These are phyloP conservation scores for Melanchra persicariae DNA, from an alignment of 2,888 invertebrate species.

Conservation along the genomic window DNA sequence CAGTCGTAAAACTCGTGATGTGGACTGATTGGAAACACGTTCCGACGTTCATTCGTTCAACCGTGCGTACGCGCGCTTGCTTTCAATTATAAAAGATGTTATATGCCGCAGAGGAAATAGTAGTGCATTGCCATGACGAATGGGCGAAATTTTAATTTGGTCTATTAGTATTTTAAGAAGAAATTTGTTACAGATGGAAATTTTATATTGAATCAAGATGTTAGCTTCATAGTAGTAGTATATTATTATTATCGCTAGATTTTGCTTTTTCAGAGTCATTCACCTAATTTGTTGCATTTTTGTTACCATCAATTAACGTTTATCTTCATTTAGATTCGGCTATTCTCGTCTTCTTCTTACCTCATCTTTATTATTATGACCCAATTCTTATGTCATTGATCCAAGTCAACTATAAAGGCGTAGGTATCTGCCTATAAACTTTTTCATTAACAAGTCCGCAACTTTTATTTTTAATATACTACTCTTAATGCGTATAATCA, in stretches of 20 bases:
- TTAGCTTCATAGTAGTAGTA: not conserved
- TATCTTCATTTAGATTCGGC: not conserved
- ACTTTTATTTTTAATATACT: conserved; percentile 29
- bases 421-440: conserved; percentile 7
- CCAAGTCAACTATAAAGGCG: conserved; percentile 3
- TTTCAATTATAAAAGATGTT: conserved; percentile 86
- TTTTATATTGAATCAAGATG: conserved; percentile 34
- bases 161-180: conserved; percentile 18
- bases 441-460: conserved; percentile 21
- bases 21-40: conserved; percentile 87
- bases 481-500: conserved; percentile 47
- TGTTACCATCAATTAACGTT: not conserved
- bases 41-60: conserved; percentile 78
- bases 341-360: not conserved
- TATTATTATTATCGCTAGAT: not conserved
- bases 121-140: conserved; percentile 66
- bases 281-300: not conserved
- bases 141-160: conserved; percentile 37
- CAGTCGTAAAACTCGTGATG: conserved; percentile 86
- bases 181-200: conserved; percentile 5
- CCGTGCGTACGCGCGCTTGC: conserved; percentile 80
- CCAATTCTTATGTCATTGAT: conserved; percentile 1
- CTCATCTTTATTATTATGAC: not conserved
- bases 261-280: not conserved
- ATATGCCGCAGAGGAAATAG: conserved; percentile 77